Evolutionary conservation across 2,797 vertebrate species (phyloP).

Genomic region (Arrhamphus sclerolepis): DNA sequence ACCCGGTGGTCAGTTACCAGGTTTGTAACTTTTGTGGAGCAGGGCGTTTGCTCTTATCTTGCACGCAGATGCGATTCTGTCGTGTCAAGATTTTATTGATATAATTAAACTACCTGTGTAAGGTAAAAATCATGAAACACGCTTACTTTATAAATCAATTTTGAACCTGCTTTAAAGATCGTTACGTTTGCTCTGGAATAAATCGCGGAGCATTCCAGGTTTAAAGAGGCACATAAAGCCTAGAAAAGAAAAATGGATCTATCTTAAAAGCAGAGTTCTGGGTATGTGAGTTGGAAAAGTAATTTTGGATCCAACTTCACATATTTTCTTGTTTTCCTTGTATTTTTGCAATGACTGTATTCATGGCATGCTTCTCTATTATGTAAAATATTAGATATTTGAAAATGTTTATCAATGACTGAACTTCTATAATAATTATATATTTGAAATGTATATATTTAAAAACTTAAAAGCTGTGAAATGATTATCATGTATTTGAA

Average conservation of each 20-base stretch:
- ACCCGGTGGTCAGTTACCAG: neutral
- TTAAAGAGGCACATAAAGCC: neutral
- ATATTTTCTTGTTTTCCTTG: constrained; percentile 37
- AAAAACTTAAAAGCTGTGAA: constrained; percentile 42
- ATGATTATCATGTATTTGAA: constrained; percentile 14
- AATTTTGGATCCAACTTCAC: neutral
- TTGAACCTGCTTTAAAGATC: constrained; percentile 2
- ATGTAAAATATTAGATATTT: constrained; percentile 48
- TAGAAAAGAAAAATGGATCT: neutral
- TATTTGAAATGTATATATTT: constrained; percentile 43
- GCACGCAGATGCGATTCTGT: constrained; percentile 58
- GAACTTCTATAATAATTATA: constrained; percentile 31
- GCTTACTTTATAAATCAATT: neutral
- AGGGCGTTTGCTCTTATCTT: constrained; percentile 35
- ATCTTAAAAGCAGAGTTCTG: neutral
- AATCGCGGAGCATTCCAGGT: neutral
- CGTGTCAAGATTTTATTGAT: constrained; percentile 30
- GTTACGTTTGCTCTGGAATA: neutral
- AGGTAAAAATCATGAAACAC: constrained; percentile 1
- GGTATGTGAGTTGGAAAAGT: neutral
- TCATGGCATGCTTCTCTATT: constrained; percentile 62
- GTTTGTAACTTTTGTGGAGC: constrained; percentile 8
- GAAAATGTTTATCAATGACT: constrained; percentile 46
- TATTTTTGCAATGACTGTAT: constrained; percentile 44
- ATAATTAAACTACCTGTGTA: neutral